These are phyloP conservation scores for Romanogobio albipinnatus DNA, from an alignment of 2,113 vertebrate genomes.

Conservation along the genomic window DNA sequence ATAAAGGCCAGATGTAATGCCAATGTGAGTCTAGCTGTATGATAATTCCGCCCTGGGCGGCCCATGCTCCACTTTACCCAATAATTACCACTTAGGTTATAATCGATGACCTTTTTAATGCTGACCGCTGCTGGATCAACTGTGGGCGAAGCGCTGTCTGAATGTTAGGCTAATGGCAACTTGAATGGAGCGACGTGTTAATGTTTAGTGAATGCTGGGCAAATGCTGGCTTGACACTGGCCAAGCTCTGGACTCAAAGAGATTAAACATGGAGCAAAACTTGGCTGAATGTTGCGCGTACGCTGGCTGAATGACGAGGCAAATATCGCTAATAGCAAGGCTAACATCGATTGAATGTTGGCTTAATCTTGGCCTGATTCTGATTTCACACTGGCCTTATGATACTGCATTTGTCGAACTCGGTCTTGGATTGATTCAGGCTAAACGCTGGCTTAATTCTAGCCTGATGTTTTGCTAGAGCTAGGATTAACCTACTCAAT, in stretches of 20 bases:
- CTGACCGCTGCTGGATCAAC: conserved; percentile 17
- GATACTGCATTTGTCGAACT: neutral
- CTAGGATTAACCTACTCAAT: conserved; percentile 32
- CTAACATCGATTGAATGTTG: conserved; percentile 2
- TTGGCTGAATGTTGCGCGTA: conserved; percentile 21
- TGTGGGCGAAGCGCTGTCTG: neutral
- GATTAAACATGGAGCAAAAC: neutral
- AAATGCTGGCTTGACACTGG: neutral
- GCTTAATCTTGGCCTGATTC: neutral
- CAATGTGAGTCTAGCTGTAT: conserved; percentile 1
- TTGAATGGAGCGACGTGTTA: neutral
- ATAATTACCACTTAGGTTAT: conserved; percentile 37
- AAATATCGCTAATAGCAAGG: conserved; percentile 4
- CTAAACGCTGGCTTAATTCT: conserved; percentile 21
- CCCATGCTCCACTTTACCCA: conserved; percentile 36
- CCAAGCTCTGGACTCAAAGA: conserved; percentile 13
- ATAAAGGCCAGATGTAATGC: conserved; percentile 32
- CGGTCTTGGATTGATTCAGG: conserved; percentile 10
- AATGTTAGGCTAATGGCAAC: conserved; percentile 4
- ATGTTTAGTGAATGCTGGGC: conserved; percentile 27
- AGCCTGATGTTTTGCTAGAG: neutral
- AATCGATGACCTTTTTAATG: conserved; percentile 45
- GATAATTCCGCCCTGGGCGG: conserved; percentile 3
- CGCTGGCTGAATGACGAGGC: neutral
- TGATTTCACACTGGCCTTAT: conserved; percentile 11